Evolutionary conservation across 2,888 invertebrate genomes (phyloP).

Genomic region (Hypolimnas misippus): DNA sequence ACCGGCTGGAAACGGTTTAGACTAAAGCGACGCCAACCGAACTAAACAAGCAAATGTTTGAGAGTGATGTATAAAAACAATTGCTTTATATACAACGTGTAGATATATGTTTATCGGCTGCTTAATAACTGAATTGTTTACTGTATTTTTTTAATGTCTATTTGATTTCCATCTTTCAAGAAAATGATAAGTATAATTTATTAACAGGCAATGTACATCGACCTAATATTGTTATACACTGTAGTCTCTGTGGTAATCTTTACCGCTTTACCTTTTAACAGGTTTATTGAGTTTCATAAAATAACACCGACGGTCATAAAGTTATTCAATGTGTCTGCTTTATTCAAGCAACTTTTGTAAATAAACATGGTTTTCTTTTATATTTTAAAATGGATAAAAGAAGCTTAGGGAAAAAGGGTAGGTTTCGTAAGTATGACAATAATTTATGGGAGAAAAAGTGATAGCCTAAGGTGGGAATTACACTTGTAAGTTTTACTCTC

Average conservation of each 20-base stretch:
- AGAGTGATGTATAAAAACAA: neutral
- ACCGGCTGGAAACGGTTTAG: conserved; percentile 40
- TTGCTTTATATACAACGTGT: neutral
- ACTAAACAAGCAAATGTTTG: conserved; percentile 9
- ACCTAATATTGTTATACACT: neutral
- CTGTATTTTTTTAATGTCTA: no score
- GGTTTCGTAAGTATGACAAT: no score
- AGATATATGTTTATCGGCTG: no score
- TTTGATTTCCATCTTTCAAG: no score
- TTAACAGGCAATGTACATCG: neutral
- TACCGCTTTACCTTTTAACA: conserved; percentile 6
- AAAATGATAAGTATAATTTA: no score
- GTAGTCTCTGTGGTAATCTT: conserved; percentile 2
- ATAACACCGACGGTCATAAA: conserved; percentile 7
- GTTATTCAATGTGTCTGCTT: neutral
- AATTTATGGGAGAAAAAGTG: no score
- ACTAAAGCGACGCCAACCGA: neutral
- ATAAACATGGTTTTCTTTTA: no score
- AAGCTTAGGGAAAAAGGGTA: no score
- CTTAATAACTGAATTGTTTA: no score
- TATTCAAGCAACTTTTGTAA: neutral
- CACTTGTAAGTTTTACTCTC: no score
- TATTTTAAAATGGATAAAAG: no score
- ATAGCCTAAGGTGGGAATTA: no score
- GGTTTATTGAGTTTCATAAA: conserved; percentile 15